These are phyloP conservation scores for Drosophila santomea DNA, from an alignment of 1,140 invertebrate species.

Conservation along the genomic window DNA sequence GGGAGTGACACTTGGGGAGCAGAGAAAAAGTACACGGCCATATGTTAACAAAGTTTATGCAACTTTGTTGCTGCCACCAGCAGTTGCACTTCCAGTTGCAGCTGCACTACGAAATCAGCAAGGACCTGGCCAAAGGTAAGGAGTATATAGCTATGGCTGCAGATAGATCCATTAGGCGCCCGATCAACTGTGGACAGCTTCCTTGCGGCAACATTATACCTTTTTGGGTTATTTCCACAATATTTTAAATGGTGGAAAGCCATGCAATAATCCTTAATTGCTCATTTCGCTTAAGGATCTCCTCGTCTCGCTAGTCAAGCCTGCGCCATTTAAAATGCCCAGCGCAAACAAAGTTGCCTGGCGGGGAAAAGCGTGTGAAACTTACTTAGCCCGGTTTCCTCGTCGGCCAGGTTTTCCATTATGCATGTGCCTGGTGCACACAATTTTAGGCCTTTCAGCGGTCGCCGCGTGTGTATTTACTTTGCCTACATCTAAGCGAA, in stretches of 20 bases:
- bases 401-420: conserved; percentile 63
- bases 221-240: conserved; percentile 29
- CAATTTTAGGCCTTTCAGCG: conserved; percentile 77
- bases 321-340: conserved; percentile 72
- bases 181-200: conserved; percentile 25
- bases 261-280: conserved; percentile 82
- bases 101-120: conserved; percentile 1
- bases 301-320: conserved; percentile 20
- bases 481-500: conserved; percentile 30
- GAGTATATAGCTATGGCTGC: not conserved
- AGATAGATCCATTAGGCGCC: not conserved
- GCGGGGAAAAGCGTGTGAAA: conserved; percentile 56
- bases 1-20: conserved; percentile 26
- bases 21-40: conserved; percentile 37
- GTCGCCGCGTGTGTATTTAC: conserved; percentile 60
- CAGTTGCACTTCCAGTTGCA: conserved; percentile 15
- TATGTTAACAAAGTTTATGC: conserved; percentile 77
- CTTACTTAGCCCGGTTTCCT: conserved; percentile 48
- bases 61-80: conserved; percentile 51
- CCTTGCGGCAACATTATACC: conserved; percentile 34
- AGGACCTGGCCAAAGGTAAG: conserved; percentile 18
- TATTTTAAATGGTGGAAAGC: conserved; percentile 73
- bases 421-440: conserved; percentile 60
- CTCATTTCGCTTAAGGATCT: conserved; percentile 81
- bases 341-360: conserved; percentile 72